Percentiles rank a stretch among this genome's conserved stretches.
Conservation (phyloP, 2,113 vertebrate species). For the Diphyllodes magnificus region DNA sequence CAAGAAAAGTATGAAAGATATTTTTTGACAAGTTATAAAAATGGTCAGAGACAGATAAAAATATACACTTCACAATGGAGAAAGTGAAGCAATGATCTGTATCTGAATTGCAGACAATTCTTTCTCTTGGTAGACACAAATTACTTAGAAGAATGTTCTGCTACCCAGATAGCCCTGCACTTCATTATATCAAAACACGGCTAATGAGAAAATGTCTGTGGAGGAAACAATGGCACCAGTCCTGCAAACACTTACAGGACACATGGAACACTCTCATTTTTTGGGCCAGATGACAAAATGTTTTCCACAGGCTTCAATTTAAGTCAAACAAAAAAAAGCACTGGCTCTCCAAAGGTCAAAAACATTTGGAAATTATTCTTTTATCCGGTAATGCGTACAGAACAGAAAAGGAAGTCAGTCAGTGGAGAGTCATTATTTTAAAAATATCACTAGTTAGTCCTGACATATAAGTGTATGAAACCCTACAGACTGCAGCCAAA, state of each 20-base stretch:
- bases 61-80: neutral
- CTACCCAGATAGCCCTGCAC: neutral
- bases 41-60: conserved; percentile 15
- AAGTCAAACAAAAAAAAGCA: neutral
- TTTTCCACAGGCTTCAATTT: neutral
- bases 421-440: neutral
- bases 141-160: conserved; percentile 9
- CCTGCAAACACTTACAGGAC: neutral
- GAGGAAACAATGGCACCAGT: neutral
- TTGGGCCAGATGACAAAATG: neutral
- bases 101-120: conserved; percentile 8
- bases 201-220: neutral
- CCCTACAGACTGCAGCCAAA: neutral
- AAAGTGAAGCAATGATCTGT: conserved; percentile 33
- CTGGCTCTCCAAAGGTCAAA: neutral
- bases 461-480: neutral
- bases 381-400: neutral
- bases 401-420: neutral
- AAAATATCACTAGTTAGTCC: neutral
- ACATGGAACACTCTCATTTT: neutral
- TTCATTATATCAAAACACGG: neutral
- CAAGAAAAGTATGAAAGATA: conserved; percentile 37
- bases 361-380: neutral
- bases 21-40: conserved; percentile 36
- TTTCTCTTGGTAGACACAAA: conserved; percentile 1